Conservation (phyloP, 2,888 invertebrate species). For the Mythimna impura region DNA sequence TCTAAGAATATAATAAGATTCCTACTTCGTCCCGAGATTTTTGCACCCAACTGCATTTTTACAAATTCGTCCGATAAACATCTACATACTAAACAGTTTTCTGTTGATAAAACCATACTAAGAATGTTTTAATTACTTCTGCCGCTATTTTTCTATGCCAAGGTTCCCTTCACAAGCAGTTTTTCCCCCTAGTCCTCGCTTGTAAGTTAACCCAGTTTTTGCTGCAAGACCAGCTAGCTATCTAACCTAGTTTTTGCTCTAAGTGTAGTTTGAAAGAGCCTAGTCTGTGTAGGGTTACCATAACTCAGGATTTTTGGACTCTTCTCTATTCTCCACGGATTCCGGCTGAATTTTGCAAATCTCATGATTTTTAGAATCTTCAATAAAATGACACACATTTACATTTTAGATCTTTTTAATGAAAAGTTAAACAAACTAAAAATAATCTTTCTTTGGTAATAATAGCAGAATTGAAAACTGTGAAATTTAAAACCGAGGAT, state of each 20-base stretch:
- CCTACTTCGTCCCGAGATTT: background rate
- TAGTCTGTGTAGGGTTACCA: constrained; percentile 2
- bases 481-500: no score
- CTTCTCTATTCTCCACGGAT: no score
- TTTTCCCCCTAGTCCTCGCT: constrained; percentile 18
- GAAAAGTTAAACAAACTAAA: no score
- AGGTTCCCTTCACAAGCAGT: constrained; percentile 21
- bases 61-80: background rate
- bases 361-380: no score
- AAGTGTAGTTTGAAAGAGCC: constrained; percentile 39
- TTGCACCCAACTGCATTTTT: background rate
- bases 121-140: constrained; percentile 15
- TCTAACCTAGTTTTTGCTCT: constrained; percentile 47
- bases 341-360: no score
- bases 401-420: no score
- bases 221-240: constrained; percentile 17
- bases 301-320: no score
- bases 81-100: background rate
- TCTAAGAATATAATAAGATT: background rate
- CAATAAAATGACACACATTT: no score
- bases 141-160: constrained; percentile 36
- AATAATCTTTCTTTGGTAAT: no score
- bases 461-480: no score
- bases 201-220: constrained; percentile 43
- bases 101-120: constrained; percentile 7